Base-by-base conservation (phyloP, 2,888 invertebrate genomes). In the Dynastes hyllus region DNA sequence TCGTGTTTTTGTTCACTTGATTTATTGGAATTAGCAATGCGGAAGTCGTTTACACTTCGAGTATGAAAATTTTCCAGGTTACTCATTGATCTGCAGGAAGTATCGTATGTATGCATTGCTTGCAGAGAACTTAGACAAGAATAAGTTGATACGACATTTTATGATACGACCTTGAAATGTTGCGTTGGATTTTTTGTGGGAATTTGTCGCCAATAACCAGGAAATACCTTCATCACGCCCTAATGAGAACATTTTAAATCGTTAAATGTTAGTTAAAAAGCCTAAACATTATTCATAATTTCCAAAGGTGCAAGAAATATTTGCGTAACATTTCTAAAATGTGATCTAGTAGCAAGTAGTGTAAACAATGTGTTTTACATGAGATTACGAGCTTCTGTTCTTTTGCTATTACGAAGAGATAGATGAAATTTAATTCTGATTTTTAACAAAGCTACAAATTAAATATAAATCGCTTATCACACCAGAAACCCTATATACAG, bases 31-130 rank as follows among this genome's bases (percentile, higher is more conserved):
- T 50, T 50, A 13, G 13, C 29, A 69, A 69, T 69, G 29, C 69
- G 69, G 69, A 69, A 69, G 51, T 27, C 27, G 16, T 51, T 69
- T 69, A n/a, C 29, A 27, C 69, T 22, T 27, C 51, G 27, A 50
- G 27, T 69, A 53, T 51, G 50, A 51, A 69, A 45, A 69, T 69
- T 69, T 69, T 69, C 69, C 69, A 69, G 50, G 13, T 69, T 69
- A 69, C 16, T 51, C 69, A 69, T 51, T 69, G 63, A 29, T 51
- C 69, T 51, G 50, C 11, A 69, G 69, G 69, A 69, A 69, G 69
- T 69, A 51, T 27, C 2, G 13, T 4, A 29, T 50, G n/a, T 29
- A 29, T 69, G 29, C 51, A 51, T 3, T 51, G 27, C 13, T 51
- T 51, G 6, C 8, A 53, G 27, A 51, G 50, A 51, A 22, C 3